A percentile compares a stretch with the other conserved stretches of the same genome.
These are phyloP conservation scores for Trypoxylus dichotomus DNA, from an alignment of 1,140 invertebrate genomes.

Conservation along the genomic window DNA sequence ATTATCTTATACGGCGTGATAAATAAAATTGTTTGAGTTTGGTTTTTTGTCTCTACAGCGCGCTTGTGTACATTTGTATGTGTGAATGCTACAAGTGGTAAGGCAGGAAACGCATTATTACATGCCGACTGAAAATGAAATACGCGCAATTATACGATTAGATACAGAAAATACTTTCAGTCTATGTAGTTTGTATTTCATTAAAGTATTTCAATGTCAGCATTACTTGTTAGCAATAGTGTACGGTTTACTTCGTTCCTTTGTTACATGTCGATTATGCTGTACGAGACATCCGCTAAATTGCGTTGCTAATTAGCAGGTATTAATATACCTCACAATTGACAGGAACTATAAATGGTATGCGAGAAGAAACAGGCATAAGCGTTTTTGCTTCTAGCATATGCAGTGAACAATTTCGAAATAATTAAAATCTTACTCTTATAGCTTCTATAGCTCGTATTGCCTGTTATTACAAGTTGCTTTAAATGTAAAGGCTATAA, in stretches of 20 bases:
- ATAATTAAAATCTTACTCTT: too few species aligned
- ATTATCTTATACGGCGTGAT: background rate
- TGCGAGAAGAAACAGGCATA: background rate
- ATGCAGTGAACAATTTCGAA: too few species aligned
- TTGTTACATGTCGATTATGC: background rate
- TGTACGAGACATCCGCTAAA: background rate
- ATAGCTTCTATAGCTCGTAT: too few species aligned
- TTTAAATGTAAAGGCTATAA: too few species aligned
- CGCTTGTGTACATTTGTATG: background rate
- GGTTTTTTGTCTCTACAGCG: background rate
- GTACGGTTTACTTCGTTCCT: background rate
- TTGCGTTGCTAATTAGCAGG: background rate
- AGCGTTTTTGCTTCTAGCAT: too few species aligned
- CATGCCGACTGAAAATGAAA: background rate
- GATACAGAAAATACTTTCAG: background rate
- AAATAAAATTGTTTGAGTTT: constrained; percentile 1
- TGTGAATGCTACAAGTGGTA: background rate
- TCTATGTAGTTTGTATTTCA: background rate
- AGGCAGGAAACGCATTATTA: background rate
- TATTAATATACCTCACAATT: background rate
- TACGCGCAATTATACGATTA: background rate
- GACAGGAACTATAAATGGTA: background rate
- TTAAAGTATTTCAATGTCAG: background rate
- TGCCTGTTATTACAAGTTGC: too few species aligned
- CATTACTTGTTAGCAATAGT: background rate